Evolutionary conservation across 2,797 vertebrate genomes (phyloP), one percentile per base, ranked within the genome.

Genomic region (Luscinia megarhynchos): DNA sequence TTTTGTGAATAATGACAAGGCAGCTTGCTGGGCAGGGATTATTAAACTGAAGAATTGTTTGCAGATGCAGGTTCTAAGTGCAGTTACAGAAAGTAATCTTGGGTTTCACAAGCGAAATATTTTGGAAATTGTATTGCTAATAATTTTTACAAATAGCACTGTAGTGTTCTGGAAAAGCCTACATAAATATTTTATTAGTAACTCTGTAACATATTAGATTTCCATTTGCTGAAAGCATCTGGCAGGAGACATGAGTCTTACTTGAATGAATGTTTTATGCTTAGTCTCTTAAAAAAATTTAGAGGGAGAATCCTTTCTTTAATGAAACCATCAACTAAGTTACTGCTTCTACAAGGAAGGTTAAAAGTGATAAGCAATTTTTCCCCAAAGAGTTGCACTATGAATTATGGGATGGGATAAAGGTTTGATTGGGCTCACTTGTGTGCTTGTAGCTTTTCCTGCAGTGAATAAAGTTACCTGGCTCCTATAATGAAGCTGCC

Each of bases 151-250:
- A 90, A 93, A 88, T 64, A 82, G 41, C 86, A 67, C 91, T 95
- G 34, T 84, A 74, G 74, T 88, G 73, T 95, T 97, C 85, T 95
- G 59, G 80, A 93, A 90, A 87, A 84, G 50, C 85, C 73, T 70
- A 41, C 87, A 94, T 98, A 94, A 98, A 98, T 98, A 95, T 97
- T 98, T 98, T 95, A 98, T 97, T 95, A 91, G 93, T 54, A 85
- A 88, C 79, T 95, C 64, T 95, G 81, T 96, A 94, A 90, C 95
- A 76, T 95, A 97, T 94, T 97, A 92, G 89, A 80, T 94, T 97
- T 95, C 95, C 92, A 92, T 94, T 92, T 94, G 93, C 93, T 87
- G 93, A 94, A 96, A 95, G 95, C 95, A 88, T 95, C 96, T 97
- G 96, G 87, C n/a, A 80, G 8, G 68, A 59, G 45, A 50, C 45